Evolutionary conservation across 2,888 invertebrate species (phyloP).

Genomic region (Drosophila peninsularis): DNA sequence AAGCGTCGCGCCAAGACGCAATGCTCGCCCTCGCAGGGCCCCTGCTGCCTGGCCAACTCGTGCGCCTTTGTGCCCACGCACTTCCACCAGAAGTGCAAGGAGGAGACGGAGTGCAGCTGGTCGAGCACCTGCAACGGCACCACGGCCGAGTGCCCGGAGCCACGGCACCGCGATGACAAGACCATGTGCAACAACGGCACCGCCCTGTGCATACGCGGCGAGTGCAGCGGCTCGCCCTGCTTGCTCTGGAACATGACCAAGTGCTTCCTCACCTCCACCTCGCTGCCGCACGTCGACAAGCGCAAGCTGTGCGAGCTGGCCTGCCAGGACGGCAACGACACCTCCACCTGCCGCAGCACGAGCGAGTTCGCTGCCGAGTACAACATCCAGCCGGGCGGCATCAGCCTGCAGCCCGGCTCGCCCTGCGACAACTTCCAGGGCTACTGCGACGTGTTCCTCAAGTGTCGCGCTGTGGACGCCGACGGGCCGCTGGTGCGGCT

Average conservation of each 20-base stretch:
- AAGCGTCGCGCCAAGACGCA: slow-evolving; percentile 90
- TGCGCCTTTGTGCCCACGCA: slow-evolving; percentile 91
- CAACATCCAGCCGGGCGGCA: slow-evolving; percentile 91
- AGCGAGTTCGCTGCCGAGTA: slow-evolving; percentile 92
- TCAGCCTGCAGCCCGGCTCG: slow-evolving; percentile 96
- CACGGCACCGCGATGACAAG: slow-evolving; percentile 92
- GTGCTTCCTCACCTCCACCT: slow-evolving; percentile 95
- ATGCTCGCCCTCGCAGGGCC: slow-evolving; percentile 97
- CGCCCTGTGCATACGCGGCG: slow-evolving; percentile 94
- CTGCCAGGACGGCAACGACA: slow-evolving; percentile 94
- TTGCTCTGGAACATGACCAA: slow-evolving; percentile 96
- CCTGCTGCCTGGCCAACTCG: slow-evolving; percentile 93
- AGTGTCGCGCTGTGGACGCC: slow-evolving; percentile 99
- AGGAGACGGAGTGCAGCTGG: slow-evolving; percentile 95
- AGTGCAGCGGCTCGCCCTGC: slow-evolving; percentile 98
- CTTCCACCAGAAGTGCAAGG: slow-evolving; percentile 90
- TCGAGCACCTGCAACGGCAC: slow-evolving; percentile 94
- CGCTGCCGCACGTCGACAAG: slow-evolving; percentile 91
- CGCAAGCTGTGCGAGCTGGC: slow-evolving; percentile 97
- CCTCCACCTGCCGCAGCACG: slow-evolving; percentile 92
- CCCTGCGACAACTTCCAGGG: slow-evolving; percentile 99
- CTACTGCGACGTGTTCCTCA: slow-evolving; percentile 99
- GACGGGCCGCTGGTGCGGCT: slow-evolving; percentile 98
- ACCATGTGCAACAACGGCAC: slow-evolving; percentile 98
- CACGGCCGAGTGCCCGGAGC: slow-evolving; percentile 94